Evolutionary conservation across 2,113 vertebrate species (phyloP).

Genomic region (Sialia sialis): DNA sequence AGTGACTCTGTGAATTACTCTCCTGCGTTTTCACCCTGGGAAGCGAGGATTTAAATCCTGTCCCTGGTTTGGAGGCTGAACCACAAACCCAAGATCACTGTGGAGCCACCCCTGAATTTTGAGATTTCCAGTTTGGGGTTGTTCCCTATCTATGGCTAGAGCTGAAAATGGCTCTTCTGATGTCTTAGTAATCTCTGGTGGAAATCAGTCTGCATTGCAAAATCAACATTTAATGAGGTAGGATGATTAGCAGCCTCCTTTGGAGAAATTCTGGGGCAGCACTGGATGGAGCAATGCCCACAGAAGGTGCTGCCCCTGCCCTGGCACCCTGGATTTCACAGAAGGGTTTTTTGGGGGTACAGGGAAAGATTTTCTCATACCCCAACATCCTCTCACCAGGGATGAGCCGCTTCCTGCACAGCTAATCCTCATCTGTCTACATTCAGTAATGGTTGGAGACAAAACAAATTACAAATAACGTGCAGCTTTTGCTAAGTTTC

Average conservation of each 20-base stretch:
- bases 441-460: fast-evolving
- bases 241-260: not conserved
- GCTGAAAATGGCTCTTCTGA: not conserved
- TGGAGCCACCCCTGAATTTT: not conserved
- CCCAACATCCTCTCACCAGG: not conserved
- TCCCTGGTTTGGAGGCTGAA: not conserved
- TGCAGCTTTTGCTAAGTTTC: not conserved
- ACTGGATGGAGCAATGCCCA: not conserved
- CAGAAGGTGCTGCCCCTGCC: fast-evolving
- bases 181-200: not conserved
- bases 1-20: slow-evolving; percentile 45
- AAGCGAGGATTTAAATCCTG: not conserved
- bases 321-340: not conserved
- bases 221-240: not conserved
- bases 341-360: not conserved
- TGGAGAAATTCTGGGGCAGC: not conserved
- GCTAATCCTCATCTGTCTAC: not conserved
- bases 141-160: not conserved
- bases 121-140: not conserved
- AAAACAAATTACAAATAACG: not conserved
- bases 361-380: not conserved
- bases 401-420: not conserved
- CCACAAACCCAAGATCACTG: not conserved
- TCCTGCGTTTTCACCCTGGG: slow-evolving; percentile 15
- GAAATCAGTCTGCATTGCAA: not conserved